phyloP scores from a whole-genome alignment of 2,113 vertebrate genomes.

The Paramisgurnus dabryanus region DNA sequence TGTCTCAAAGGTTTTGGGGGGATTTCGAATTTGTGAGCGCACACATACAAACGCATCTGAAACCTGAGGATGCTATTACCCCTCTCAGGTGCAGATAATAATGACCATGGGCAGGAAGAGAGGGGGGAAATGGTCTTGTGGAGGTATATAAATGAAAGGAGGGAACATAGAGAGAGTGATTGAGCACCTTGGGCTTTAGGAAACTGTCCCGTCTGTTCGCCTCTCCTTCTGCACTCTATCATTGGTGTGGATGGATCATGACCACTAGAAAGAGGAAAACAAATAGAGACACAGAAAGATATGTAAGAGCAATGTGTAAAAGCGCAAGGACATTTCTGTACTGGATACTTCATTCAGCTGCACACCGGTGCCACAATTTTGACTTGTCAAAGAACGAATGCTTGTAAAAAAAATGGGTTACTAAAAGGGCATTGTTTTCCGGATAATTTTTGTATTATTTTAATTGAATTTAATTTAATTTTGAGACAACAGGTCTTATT shows the following conservation, averaged over 20 bases:
- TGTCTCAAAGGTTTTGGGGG: neutral
- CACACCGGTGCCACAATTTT: too few relatives aligned
- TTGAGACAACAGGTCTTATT: too few relatives aligned
- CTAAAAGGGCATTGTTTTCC: too few relatives aligned
- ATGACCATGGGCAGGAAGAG: slow-evolving; percentile 53
- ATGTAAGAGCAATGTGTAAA: neutral
- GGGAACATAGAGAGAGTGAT: slow-evolving; percentile 67
- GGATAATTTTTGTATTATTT: too few relatives aligned
- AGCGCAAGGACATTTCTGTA: neutral
- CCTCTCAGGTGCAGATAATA: slow-evolving; percentile 55
- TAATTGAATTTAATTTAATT: too few relatives aligned
- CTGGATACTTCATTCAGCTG: neutral
- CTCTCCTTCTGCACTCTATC: slow-evolving; percentile 71
- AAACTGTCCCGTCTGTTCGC: slow-evolving; percentile 71
- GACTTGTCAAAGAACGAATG: too few relatives aligned
- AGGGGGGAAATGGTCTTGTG: slow-evolving; percentile 48
- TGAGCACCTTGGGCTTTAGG: slow-evolving; percentile 70
- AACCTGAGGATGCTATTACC: slow-evolving; percentile 18
- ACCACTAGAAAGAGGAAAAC: slow-evolving; percentile 58
- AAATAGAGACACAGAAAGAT: slow-evolving; percentile 6
- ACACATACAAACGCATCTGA: neutral
- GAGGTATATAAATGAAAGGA: slow-evolving; percentile 58
- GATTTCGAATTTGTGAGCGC: neutral
- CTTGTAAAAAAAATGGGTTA: too few relatives aligned
- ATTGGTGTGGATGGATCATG: slow-evolving; percentile 65